A percentile compares a stretch with the other conserved stretches of the same genome.
Conservation (phyloP, 1,140 invertebrate genomes). For the Lucilia cuprina region DNA sequence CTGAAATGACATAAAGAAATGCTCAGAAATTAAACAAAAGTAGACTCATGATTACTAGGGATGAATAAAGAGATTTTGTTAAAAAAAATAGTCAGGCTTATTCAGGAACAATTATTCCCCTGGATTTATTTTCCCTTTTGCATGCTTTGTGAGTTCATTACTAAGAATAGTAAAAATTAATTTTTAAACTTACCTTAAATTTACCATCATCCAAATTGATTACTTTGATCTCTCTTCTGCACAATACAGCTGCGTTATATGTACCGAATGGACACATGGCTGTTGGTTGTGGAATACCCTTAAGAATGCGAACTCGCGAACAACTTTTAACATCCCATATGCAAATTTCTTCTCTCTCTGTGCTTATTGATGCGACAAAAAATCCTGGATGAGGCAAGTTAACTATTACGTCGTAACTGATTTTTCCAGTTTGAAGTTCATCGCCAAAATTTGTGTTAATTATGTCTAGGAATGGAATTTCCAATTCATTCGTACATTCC, state of each 20-base stretch:
- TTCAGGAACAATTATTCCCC: too few relatives aligned
- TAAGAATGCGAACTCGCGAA: constrained; percentile 71
- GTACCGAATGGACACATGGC: constrained; percentile 76
- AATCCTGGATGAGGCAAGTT: constrained; percentile 62
- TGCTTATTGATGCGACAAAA: constrained; percentile 77
- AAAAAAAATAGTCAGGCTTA: too few relatives aligned
- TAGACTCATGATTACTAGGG: too few relatives aligned
- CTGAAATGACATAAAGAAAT: constrained; percentile 39
- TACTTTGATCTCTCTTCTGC: constrained; percentile 78
- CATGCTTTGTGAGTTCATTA: too few relatives aligned
- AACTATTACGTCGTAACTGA: constrained; percentile 52
- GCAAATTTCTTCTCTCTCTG: constrained; percentile 76
- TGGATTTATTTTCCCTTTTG: too few relatives aligned
- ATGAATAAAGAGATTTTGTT: too few relatives aligned
- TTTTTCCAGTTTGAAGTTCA: constrained; percentile 36
- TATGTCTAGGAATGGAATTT: constrained; percentile 58
- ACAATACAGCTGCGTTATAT: constrained; percentile 78
- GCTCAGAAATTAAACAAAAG: too few relatives aligned
- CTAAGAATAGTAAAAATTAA: too few relatives aligned
- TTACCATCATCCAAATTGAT: constrained; percentile 79
- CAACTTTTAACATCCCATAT: constrained; percentile 79
- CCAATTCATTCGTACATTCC: constrained; percentile 54
- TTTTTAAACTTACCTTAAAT: constrained; percentile 53
- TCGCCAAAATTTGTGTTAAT: constrained; percentile 49
- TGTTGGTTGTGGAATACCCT: constrained; percentile 74